These are phyloP conservation scores for Parazoanthus atlanticus DNA, from an alignment of 92 coral and sea anemone genomes.

Conservation along the genomic window DNA sequence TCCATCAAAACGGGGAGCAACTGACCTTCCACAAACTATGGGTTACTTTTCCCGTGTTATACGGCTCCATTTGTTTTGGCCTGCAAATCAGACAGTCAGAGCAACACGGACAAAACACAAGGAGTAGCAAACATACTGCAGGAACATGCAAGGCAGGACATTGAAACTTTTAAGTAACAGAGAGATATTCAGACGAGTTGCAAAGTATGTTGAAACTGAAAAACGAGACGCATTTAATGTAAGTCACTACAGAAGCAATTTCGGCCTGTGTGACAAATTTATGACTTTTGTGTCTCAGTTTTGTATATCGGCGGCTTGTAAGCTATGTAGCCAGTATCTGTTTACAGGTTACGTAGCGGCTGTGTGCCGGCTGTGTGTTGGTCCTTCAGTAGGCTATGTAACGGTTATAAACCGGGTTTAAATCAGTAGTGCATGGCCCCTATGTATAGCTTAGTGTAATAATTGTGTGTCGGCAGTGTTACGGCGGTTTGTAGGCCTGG, in stretches of 20 bases:
- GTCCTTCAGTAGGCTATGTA: neutral
- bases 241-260: neutral
- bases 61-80: conserved; percentile 39
- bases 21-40: conserved; percentile 41
- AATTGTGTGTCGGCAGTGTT: neutral
- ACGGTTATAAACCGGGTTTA: neutral
- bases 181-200: neutral
- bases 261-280: neutral
- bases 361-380: neutral
- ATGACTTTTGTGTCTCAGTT: too few relatives aligned
- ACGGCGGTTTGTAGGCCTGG: neutral
- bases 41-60: conserved; percentile 25
- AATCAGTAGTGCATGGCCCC: too few relatives aligned
- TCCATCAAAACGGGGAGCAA: neutral
- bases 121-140: neutral
- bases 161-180: neutral
- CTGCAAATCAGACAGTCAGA: conserved; percentile 46
- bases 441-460: neutral
- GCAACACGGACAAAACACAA: neutral
- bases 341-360: neutral
- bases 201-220: neutral
- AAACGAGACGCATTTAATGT: neutral
- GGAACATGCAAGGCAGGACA: neutral
- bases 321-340: neutral
- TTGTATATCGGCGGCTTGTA: neutral